These are phyloP conservation scores for Folsomia manolachei DNA, from an alignment of 2,888 invertebrate species.

Conservation along the genomic window DNA sequence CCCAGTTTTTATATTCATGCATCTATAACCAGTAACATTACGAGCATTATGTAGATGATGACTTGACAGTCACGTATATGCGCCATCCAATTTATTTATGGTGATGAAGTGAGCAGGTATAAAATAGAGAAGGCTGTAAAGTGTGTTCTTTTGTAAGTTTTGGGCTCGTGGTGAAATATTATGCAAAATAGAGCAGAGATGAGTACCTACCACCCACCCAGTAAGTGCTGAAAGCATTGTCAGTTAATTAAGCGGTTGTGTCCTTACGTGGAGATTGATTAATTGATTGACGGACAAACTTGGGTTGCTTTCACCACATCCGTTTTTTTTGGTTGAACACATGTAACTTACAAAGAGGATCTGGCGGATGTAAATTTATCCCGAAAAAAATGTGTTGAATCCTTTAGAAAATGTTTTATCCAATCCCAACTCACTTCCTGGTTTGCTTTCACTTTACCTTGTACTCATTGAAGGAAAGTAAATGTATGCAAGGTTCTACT, in stretches of 20 bases:
- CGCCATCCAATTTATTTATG: neutral
- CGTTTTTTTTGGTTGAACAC: neutral
- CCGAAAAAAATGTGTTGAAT: no score
- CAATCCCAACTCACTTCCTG: no score
- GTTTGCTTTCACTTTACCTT: no score
- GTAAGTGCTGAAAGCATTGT: neutral
- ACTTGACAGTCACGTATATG: neutral
- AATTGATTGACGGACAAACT: neutral
- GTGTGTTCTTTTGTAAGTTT: neutral
- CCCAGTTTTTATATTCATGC: no score
- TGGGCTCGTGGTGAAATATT: neutral
- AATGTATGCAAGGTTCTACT: no score
- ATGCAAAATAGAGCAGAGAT: neutral
- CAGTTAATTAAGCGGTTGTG: neutral
- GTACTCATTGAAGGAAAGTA: no score
- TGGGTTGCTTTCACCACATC: neutral
- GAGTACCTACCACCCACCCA: no score
- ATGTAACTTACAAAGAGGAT: no score
- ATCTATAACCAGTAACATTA: no score
- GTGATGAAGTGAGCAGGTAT: neutral
- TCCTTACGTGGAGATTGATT: neutral
- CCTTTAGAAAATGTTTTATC: no score
- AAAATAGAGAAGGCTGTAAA: neutral
- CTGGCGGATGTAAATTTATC: no score
- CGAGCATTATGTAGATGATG: neutral